Evolutionary conservation across 1,140 invertebrate species (phyloP).

Genomic region (Drosophila arizonae): DNA sequence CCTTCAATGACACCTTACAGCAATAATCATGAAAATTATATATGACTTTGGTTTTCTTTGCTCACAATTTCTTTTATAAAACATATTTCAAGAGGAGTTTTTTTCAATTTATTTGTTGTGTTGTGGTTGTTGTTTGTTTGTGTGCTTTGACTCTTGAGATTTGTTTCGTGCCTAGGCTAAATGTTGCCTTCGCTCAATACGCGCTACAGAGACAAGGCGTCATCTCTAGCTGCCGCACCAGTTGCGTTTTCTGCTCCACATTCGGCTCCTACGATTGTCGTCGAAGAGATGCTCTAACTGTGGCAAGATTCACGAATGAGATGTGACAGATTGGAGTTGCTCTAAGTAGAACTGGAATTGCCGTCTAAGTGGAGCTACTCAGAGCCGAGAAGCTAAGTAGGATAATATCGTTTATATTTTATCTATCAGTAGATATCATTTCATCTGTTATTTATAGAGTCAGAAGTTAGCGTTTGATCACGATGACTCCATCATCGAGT

Average conservation of each 20-base stretch:
- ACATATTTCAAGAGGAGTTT: conserved; percentile 2
- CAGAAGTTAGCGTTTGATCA: too few species aligned
- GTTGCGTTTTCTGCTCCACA: neutral
- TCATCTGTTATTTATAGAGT: too few species aligned
- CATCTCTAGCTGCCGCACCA: neutral
- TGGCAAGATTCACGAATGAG: neutral
- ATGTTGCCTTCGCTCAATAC: conserved; percentile 58
- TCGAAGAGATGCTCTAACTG: conserved; percentile 30
- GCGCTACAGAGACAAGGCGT: conserved; percentile 24
- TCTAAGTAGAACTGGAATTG: neutral
- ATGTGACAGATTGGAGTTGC: neutral
- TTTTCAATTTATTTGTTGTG: conserved; percentile 36
- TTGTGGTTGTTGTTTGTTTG: conserved; percentile 36
- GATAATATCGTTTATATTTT: too few species aligned
- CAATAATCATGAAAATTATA: conserved; percentile 67
- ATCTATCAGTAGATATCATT: too few species aligned
- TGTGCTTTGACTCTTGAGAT: conserved; percentile 39
- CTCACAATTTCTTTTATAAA: conserved; percentile 27
- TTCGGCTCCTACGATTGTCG: neutral
- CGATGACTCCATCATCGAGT: too few species aligned
- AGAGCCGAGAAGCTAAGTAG: too few species aligned
- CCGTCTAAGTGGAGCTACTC: neutral
- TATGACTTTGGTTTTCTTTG: conserved; percentile 43
- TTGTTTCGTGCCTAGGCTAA: conserved; percentile 57
- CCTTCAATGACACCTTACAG: conserved; percentile 74